Evolutionary conservation across 2,797 vertebrate species (phyloP).

Genomic region (Liasis olivaceus): DNA sequence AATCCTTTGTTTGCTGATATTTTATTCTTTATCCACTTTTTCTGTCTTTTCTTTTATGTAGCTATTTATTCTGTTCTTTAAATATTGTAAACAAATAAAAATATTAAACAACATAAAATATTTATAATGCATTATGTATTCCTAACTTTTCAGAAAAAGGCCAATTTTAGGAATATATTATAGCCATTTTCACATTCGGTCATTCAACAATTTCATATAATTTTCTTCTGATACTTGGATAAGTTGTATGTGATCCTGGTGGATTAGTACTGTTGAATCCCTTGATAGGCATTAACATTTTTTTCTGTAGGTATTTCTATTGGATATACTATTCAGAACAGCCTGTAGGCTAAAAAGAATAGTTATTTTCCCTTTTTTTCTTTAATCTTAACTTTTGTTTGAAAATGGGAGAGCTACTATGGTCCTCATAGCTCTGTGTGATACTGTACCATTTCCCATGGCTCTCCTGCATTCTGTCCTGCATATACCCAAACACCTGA

Average conservation of each 20-base stretch:
- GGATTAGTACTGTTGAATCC: background rate
- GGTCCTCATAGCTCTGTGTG: too few relatives aligned
- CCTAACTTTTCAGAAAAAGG: background rate
- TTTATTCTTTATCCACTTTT: too few relatives aligned
- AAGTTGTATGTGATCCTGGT: background rate
- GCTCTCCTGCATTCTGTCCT: too few relatives aligned
- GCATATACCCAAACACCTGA: too few relatives aligned
- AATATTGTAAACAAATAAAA: too few relatives aligned
- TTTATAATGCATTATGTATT: background rate
- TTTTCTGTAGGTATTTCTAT: background rate
- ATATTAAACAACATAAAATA: too few relatives aligned
- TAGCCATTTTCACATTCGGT: background rate
- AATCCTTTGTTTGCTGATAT: too few relatives aligned
- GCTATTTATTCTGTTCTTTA: too few relatives aligned
- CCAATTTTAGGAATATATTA: background rate
- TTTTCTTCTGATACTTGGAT: background rate
- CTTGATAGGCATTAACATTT: background rate
- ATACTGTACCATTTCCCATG: too few relatives aligned
- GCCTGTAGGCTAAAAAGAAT: background rate
- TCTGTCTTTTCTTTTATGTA: too few relatives aligned
- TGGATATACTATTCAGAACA: background rate
- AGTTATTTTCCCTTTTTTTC: background rate
- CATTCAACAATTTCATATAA: background rate
- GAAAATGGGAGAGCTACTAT: background rate
- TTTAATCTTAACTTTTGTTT: background rate